A percentile compares a stretch with the other conserved stretches of the same genome.
Conservation (phyloP, 53 echinoderm and acorn worm genomes). For the Luidia sarsii region DNA sequence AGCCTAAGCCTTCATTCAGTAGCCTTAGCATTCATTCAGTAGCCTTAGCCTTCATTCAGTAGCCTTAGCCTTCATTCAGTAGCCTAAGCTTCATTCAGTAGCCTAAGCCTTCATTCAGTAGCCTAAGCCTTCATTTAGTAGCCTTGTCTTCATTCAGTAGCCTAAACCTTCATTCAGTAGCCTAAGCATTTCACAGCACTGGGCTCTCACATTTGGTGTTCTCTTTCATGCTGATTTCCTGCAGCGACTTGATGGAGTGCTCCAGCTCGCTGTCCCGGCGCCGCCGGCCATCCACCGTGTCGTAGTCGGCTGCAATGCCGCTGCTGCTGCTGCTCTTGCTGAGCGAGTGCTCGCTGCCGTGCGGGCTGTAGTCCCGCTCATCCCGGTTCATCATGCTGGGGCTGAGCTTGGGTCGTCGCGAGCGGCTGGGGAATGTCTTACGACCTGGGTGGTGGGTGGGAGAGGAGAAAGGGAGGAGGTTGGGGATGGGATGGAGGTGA, state of each 20-base stretch:
- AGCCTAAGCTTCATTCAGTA: too few relatives aligned
- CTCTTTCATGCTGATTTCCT: conserved; percentile 69
- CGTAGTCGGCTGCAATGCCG: conserved; percentile 77
- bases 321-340: conserved; percentile 90
- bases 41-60: too few relatives aligned
- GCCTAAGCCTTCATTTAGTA: too few relatives aligned
- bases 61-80: too few relatives aligned
- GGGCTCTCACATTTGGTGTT: conserved; percentile 80
- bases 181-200: too few relatives aligned
- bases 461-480: too few relatives aligned
- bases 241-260: conserved; percentile 58
- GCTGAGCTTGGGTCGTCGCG: conserved; percentile 71
- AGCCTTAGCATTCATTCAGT: too few relatives aligned
- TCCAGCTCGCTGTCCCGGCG: conserved; percentile 77
- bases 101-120: too few relatives aligned
- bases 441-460: conserved; percentile 58
- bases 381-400: conserved; percentile 59
- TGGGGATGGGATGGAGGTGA: too few relatives aligned
- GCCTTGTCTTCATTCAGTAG: too few relatives aligned
- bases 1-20: too few relatives aligned
- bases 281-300: conserved; percentile 58
- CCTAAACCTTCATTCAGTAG: too few relatives aligned
- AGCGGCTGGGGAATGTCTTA: conserved; percentile 92
- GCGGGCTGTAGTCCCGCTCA: conserved; percentile 52
- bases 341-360: conserved; percentile 80